A percentile compares a stretch with the other conserved stretches of the same genome.
Conservation (phyloP, 2,113 vertebrate species). For the Chelonoidis abingdonii region DNA sequence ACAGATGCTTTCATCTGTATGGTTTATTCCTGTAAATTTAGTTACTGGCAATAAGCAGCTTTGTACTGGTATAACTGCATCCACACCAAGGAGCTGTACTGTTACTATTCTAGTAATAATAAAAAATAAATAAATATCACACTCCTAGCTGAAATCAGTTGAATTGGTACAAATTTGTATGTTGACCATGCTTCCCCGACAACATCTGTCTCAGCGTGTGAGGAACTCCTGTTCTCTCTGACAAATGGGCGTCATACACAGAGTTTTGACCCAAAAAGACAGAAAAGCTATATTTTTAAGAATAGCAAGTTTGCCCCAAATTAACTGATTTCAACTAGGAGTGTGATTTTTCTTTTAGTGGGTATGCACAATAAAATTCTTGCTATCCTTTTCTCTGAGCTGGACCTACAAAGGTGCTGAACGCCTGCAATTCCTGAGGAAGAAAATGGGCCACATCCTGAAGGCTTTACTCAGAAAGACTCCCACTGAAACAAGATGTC, state of each 20-base stretch:
- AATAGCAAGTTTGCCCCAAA: background rate
- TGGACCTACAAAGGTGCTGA: background rate
- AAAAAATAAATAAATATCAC: background rate
- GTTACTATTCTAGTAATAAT: rapidly evolving
- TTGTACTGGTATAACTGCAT: background rate
- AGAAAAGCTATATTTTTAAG: background rate
- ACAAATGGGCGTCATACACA: background rate
- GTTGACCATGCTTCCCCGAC: background rate
- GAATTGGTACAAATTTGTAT: background rate
- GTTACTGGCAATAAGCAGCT: rapidly evolving
- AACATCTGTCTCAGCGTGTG: background rate
- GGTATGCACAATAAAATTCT: background rate
- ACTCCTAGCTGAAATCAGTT: background rate
- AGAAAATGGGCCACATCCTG: background rate
- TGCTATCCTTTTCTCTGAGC: background rate
- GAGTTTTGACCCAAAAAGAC: background rate
- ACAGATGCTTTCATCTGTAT: background rate
- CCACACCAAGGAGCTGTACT: background rate
- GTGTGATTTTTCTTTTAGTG: background rate
- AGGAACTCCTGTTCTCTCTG: background rate
- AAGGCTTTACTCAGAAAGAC: background rate
- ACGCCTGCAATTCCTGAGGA: background rate
- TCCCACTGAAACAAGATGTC: background rate
- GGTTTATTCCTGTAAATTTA: background rate
- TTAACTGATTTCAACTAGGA: background rate